Conservation (phyloP, 2,888 invertebrate species). For the Heteromyza rotundicornis region DNA sequence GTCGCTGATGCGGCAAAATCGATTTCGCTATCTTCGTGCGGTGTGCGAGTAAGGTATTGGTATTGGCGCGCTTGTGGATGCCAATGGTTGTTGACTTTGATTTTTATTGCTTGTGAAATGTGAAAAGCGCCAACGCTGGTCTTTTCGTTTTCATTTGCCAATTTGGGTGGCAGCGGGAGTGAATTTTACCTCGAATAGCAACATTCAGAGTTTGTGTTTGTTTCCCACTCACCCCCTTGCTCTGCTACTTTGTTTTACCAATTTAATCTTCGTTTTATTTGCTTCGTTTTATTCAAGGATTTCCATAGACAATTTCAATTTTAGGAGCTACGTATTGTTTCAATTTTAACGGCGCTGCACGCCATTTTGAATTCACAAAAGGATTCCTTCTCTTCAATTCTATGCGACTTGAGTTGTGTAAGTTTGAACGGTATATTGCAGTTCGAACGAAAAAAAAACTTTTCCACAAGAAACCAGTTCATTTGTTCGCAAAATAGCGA, state of each 20-base stretch:
- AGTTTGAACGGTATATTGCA: too few relatives aligned
- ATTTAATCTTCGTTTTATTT: background rate
- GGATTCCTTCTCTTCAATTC: too few relatives aligned
- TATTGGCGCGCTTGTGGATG: background rate
- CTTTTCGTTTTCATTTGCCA: constrained; percentile 20
- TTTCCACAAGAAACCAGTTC: too few relatives aligned
- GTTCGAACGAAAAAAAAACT: too few relatives aligned
- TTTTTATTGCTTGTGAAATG: constrained; percentile 51
- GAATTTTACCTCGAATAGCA: background rate
- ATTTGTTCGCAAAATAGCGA: too few relatives aligned
- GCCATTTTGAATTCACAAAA: too few relatives aligned
- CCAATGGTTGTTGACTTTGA: constrained; percentile 52
- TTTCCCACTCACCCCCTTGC: background rate
- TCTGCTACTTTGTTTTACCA: background rate
- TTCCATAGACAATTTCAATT: background rate
- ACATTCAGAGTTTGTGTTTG: background rate
- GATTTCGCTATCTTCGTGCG: background rate
- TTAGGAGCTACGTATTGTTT: background rate
- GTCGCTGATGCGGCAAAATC: background rate
- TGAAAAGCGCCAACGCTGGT: constrained; percentile 23
- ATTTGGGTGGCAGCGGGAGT: background rate
- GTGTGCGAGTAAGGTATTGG: background rate
- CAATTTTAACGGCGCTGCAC: too few relatives aligned
- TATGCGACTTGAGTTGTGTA: too few relatives aligned
- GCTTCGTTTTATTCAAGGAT: background rate